Percentiles rank a stretch among this genome's conserved stretches.
Conservation (phyloP, 1,140 invertebrate genomes). For the Myzus persicae region DNA sequence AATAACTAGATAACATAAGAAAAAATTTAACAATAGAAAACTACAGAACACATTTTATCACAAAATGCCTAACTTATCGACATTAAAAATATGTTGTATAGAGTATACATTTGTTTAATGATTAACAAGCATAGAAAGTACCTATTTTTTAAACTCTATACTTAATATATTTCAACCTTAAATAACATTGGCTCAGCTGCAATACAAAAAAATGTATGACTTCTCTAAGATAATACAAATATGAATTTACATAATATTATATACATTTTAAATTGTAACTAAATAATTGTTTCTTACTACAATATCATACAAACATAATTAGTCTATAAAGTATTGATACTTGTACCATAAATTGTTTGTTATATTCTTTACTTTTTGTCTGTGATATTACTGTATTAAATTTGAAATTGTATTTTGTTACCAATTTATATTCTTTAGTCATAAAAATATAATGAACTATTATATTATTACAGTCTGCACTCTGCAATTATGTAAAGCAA, state of each 20-base stretch:
- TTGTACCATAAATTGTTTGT: not conserved
- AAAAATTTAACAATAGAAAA: not conserved
- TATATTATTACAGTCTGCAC: not conserved
- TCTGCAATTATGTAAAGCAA: not conserved
- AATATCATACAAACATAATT: not conserved
- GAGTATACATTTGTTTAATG: not conserved
- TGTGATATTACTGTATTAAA: conserved; percentile 28
- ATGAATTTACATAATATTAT: not conserved
- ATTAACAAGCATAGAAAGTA: not conserved
- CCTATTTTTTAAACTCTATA: not conserved
- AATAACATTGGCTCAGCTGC: not conserved
- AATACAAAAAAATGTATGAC: not conserved
- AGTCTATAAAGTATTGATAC: not conserved
- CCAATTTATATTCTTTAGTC: conserved; percentile 20
- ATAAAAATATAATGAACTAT: not conserved
- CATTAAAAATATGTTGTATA: not conserved
- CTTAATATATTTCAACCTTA: not conserved
- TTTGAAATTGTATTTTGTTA: conserved; percentile 33
- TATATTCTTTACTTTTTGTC: conserved; percentile 14
- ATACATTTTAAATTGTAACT: not conserved
- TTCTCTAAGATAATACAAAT: not conserved
- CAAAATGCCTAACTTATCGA: not conserved
- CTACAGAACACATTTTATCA: not conserved
- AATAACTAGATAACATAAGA: too few species aligned
- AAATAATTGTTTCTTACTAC: not conserved